Conservation (phyloP, 2,113 vertebrate genomes). For the Bambusicola thoracicus region DNA sequence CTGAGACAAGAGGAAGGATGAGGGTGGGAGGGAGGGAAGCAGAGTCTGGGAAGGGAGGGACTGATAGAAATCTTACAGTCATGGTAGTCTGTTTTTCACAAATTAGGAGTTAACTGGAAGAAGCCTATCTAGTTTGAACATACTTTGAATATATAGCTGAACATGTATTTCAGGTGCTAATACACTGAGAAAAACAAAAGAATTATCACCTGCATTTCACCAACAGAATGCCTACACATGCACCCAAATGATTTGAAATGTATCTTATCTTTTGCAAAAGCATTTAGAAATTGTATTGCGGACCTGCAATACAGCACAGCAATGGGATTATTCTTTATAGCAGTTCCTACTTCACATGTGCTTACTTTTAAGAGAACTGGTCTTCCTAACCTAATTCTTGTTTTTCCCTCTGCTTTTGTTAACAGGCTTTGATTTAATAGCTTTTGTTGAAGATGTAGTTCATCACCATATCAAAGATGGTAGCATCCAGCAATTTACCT, state of each 20-base stretch:
- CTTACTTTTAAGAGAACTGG: background rate
- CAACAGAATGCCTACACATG: background rate
- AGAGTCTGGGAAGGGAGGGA: background rate
- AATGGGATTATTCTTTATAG: background rate
- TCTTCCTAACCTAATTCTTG: slow-evolving; percentile 1
- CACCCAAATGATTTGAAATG: background rate
- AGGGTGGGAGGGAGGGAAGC: background rate
- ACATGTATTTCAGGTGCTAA: background rate
- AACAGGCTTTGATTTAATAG: slow-evolving; percentile 54
- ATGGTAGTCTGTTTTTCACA: background rate
- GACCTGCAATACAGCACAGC: background rate
- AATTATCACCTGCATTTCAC: background rate
- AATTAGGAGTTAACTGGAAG: background rate
- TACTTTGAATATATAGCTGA: background rate
- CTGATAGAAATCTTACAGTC: background rate
- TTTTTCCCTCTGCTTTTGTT: slow-evolving; percentile 25
- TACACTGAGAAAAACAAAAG: background rate
- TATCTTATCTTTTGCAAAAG: background rate
- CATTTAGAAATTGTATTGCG: background rate
- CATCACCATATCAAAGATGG: slow-evolving; percentile 26
- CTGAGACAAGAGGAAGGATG: background rate
- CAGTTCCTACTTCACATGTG: background rate
- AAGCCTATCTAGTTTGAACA: background rate
- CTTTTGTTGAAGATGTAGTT: slow-evolving; percentile 21
- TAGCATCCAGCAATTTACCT: slow-evolving; percentile 57